Base-by-base conservation (phyloP, 2,797 vertebrate species). In the Tamandua tetradactyla region DNA sequence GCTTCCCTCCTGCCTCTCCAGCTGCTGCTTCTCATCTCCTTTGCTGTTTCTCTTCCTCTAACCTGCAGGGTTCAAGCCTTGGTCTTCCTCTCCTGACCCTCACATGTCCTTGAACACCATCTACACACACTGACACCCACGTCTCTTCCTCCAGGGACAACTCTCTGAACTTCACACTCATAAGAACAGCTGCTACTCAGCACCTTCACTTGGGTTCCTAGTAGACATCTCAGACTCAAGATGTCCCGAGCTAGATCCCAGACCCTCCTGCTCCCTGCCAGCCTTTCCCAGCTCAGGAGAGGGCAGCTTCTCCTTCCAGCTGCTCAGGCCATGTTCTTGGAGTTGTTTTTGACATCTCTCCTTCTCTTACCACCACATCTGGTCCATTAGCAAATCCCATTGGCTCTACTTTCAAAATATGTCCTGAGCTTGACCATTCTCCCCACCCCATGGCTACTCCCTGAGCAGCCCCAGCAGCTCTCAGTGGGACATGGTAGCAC, bases 211-310 rank as follows among this genome's bases (percentile, higher is more conserved):
- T 11, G 12, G 55, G 0, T 7, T 1, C 47, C 62, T n/a, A 9
- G 4, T n/a, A 13, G 40, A n/a, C 35, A 2, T 66, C n/a, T 66
- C 7, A 22, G 20, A 1, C 4, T 7, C 14, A 0, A 6, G 3
- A 7, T 10, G 4, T 22, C 47, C 47, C 6, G 1, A 64, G 25
- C 30, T 5, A 4, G n/a, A 18, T 3, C 42, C 42, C 80, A 1
- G 2, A 25, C 32, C 80, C 42, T 42, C 20, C 27, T 14, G 30
- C 47, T 42, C 25, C 4, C 40, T 14, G 13, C 49, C 47, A 2
- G 3, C 11, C 14, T 27, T 57, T 37, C 10, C 14, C 27, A 2
- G 7, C 35, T 32, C 27, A 1, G 7, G 32, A 14, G 35, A 37
- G 71, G 17, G 66, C n/a, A 27, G 23, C 68, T 44, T 75, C 32